Percentiles rank a stretch among this genome's conserved stretches.
Conservation (phyloP, 1,140 invertebrate genomes). For the Drosophila pseudoananassae region DNA sequence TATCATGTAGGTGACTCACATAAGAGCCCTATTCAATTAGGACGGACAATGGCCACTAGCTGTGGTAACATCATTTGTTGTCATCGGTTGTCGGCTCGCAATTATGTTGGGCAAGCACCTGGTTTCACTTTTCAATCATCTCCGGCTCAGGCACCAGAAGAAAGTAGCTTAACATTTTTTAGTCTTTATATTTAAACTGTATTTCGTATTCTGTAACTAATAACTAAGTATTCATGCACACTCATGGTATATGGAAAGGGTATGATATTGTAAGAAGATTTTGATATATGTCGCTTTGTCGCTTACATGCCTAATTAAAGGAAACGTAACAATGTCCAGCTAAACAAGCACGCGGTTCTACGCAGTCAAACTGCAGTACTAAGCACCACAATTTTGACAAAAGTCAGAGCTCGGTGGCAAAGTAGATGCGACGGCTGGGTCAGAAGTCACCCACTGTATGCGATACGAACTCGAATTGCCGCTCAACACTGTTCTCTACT, state of each 20-base stretch:
- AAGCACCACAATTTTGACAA: slow-evolving; percentile 1
- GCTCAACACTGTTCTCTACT: slow-evolving; percentile 59
- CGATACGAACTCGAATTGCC: slow-evolving; percentile 78
- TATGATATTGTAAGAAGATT: slow-evolving; percentile 22
- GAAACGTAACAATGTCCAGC: slow-evolving; percentile 32
- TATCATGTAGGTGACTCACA: slow-evolving; percentile 16
- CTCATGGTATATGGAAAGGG: slow-evolving; percentile 1
- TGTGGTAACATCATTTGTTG: slow-evolving; percentile 18
- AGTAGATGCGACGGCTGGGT: slow-evolving; percentile 60
- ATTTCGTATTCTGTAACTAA: slow-evolving; percentile 38
- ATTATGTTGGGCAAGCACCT: slow-evolving; percentile 12
- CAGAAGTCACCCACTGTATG: slow-evolving; percentile 81
- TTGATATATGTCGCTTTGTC: slow-evolving; percentile 21
- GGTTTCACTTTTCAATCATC: slow-evolving; percentile 43
- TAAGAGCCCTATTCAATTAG: slow-evolving; percentile 32
- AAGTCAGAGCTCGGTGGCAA: slow-evolving; percentile 52
- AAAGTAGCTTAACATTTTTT: slow-evolving; percentile 16
- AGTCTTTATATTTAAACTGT: slow-evolving; percentile 30
- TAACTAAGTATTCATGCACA: slow-evolving; percentile 38
- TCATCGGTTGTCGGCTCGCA: slow-evolving; percentile 8
- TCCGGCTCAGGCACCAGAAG: background rate
- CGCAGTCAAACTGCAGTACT: slow-evolving; percentile 36
- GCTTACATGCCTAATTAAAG: slow-evolving; percentile 31
- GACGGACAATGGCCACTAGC: slow-evolving; percentile 16
- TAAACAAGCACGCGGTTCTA: slow-evolving; percentile 32